Conservation (phyloP, 2,888 invertebrate genomes). For the Drosophila mimica region DNA sequence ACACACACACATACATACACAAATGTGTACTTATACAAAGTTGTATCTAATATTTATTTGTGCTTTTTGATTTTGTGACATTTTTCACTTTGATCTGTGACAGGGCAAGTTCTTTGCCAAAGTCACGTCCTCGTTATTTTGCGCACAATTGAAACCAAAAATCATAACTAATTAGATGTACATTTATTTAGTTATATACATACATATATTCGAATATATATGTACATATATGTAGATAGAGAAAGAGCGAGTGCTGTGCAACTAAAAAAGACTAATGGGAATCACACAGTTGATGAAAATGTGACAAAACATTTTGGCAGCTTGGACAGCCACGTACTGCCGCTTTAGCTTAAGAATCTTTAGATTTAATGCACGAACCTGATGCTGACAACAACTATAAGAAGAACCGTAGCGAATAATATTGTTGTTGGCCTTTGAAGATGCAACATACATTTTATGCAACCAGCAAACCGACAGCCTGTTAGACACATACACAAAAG, state of each 20-base stretch:
- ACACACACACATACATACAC: neutral
- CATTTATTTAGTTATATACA: slow-evolving; percentile 61
- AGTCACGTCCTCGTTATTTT: slow-evolving; percentile 73
- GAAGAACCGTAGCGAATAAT: neutral
- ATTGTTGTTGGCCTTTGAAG: slow-evolving; percentile 14
- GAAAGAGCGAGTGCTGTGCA: slow-evolving; percentile 14
- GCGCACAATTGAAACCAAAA: slow-evolving; percentile 56
- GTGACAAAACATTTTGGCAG: slow-evolving; percentile 76
- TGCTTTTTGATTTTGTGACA: slow-evolving; percentile 54
- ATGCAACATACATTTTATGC: slow-evolving; percentile 34
- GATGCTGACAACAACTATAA: slow-evolving; percentile 26
- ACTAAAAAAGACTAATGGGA: slow-evolving; percentile 32
- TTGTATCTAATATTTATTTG: slow-evolving; percentile 60
- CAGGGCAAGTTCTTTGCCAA: slow-evolving; percentile 79
- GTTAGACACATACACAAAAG: slow-evolving; percentile 11
- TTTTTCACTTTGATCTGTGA: slow-evolving; percentile 69
- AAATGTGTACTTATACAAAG: slow-evolving; percentile 8
- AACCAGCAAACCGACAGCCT: slow-evolving; percentile 1
- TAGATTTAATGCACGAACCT: slow-evolving; percentile 53
- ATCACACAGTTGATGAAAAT: slow-evolving; percentile 65
- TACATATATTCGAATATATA: neutral
- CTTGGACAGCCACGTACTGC: slow-evolving; percentile 67
- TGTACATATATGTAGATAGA: neutral
- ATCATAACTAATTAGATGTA: slow-evolving; percentile 76
- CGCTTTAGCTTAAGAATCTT: slow-evolving; percentile 20